A percentile compares a stretch with the other conserved stretches of the same genome.
Evolutionary conservation across 92 coral and sea anemone species (phyloP).

Genomic region (Muricea muricata): DNA sequence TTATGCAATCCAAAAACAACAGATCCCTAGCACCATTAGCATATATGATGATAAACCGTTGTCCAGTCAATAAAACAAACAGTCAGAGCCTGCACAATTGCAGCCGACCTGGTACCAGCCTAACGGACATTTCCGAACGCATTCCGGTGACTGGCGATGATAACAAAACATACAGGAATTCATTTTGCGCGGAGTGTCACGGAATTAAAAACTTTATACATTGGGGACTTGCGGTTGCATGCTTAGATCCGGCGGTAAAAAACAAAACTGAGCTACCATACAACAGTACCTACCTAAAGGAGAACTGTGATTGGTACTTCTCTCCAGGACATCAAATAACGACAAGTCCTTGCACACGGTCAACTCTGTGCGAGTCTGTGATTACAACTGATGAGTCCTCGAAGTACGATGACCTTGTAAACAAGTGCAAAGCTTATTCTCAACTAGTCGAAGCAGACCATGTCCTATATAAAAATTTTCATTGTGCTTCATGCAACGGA

Average conservation of each 20-base stretch:
- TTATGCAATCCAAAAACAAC: background rate
- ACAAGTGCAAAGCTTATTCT: conserved; percentile 16
- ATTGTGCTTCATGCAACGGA: conserved; percentile 21
- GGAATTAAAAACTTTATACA: background rate
- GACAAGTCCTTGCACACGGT: background rate
- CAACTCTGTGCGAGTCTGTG: background rate
- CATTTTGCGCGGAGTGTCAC: conserved; percentile 7
- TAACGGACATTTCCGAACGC: background rate
- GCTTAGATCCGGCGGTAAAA: background rate
- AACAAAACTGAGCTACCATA: background rate
- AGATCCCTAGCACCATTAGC: background rate
- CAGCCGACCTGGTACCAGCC: background rate
- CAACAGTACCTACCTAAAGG: background rate
- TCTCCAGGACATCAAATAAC: background rate
- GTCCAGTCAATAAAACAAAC: background rate
- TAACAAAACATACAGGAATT: background rate
- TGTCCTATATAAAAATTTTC: conserved; percentile 7
- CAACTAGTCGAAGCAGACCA: background rate
- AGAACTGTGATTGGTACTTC: conserved; percentile 22
- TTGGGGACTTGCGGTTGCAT: background rate
- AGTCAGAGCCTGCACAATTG: background rate
- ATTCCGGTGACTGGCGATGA: conserved; percentile 20
- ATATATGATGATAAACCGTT: conserved; percentile 19
- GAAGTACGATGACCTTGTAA: background rate
- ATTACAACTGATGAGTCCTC: background rate